Percentiles rank a stretch among this genome's conserved stretches.
Conservation (phyloP, 2,797 vertebrate species). For the Acrocephalus scirpaceus region DNA sequence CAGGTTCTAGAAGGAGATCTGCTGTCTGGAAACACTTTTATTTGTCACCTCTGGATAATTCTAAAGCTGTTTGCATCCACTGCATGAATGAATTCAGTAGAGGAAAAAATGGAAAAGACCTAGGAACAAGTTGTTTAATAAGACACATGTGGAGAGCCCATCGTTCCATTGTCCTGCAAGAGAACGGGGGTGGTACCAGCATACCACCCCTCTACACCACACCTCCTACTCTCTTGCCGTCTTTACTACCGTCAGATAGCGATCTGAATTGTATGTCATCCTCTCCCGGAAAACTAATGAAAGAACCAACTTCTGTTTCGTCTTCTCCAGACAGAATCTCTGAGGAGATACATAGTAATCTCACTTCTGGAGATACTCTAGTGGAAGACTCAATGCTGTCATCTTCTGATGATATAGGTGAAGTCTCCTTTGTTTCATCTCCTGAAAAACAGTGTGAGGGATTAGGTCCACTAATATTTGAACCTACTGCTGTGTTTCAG, state of each 20-base stretch:
- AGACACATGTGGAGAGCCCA: conserved; percentile 98
- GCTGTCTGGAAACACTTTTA: conserved; percentile 99
- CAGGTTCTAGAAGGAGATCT: conserved; percentile 91
- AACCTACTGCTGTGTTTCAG: conserved; percentile 85
- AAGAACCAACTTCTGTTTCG: conserved; percentile 76
- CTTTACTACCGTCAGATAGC: conserved; percentile 80
- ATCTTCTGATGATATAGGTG: conserved; percentile 82
- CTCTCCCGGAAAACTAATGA: conserved; percentile 84
- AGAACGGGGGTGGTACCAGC: conserved; percentile 88
- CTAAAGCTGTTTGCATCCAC: conserved; percentile 97
- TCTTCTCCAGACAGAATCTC: conserved; percentile 82
- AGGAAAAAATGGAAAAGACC: conserved; percentile 96
- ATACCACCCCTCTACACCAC: conserved; percentile 89
- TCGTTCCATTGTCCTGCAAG: conserved; percentile 93
- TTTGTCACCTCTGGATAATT: conserved; percentile 92
- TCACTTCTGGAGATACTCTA: conserved; percentile 77
- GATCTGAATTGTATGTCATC: conserved; percentile 78
- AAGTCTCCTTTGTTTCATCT: conserved; percentile 79
- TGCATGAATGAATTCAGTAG: conserved; percentile 98
- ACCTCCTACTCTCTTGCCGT: conserved; percentile 87
- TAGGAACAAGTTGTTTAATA: conserved; percentile 97
- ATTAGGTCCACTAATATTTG: conserved; percentile 60
- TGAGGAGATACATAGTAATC: conserved; percentile 80
- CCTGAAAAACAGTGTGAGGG: conserved; percentile 81
- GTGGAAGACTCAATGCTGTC: conserved; percentile 72